phyloP scores from a whole-genome alignment of 64 coral and sea anemone species.

The Catalaphyllia jardinei region DNA sequence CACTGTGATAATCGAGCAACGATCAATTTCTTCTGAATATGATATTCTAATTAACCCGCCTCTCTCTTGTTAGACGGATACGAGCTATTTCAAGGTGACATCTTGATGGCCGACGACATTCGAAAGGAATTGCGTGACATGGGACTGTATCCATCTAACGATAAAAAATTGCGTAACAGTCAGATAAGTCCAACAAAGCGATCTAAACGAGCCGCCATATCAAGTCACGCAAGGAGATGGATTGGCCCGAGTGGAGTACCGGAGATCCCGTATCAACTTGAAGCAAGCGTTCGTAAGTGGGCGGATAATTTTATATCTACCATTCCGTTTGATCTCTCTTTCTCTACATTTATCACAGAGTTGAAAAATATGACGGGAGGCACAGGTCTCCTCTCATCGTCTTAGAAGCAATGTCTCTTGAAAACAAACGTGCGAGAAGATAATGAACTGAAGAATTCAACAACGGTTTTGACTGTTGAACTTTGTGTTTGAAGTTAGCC shows the following conservation, averaged over 20 bases:
- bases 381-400: no score
- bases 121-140: slow-evolving; percentile 9
- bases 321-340: background rate
- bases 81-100: slow-evolving; percentile 23
- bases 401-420: no score
- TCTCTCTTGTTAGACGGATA: background rate
- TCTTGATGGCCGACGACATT: slow-evolving; percentile 3
- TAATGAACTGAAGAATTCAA: no score
- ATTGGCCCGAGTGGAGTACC: background rate
- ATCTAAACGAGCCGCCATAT: slow-evolving; percentile 8
- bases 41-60: background rate
- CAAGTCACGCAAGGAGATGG: background rate
- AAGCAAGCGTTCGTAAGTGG: background rate
- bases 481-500: no score
- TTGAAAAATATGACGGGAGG: no score
- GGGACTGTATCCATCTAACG: background rate
- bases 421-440: no score
- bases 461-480: no score
- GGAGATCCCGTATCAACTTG: background rate
- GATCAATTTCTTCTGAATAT: background rate
- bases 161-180: background rate
- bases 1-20: no score
- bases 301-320: background rate
- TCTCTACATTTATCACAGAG: background rate
- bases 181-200: background rate